These are phyloP conservation scores for Octomys mimax DNA, from an alignment of 2,797 vertebrate genomes.

Conservation along the genomic window DNA sequence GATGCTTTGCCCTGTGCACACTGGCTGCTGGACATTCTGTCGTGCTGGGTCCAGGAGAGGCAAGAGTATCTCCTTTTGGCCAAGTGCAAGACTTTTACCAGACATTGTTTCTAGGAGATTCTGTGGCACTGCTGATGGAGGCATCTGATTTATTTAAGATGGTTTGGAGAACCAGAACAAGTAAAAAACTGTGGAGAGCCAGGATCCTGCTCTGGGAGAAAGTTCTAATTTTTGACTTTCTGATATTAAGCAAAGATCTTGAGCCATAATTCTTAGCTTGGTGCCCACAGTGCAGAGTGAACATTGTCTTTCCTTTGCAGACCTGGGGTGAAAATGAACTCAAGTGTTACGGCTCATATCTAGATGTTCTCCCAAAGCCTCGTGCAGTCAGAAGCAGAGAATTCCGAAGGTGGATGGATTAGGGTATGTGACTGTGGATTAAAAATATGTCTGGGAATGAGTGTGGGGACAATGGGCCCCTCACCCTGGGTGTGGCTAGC, in stretches of 20 bases:
- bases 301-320: not conserved
- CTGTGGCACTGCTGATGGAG: not conserved
- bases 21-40: not conserved
- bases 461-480: not conserved
- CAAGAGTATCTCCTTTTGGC: not conserved
- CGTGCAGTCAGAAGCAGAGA: not conserved
- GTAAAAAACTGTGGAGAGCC: not conserved
- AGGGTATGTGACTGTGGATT: not conserved
- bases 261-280: not conserved
- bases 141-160: not conserved
- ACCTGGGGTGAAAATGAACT: not conserved
- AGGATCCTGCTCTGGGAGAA: not conserved
- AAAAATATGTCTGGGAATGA: not conserved
- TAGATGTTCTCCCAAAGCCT: not conserved
- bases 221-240: conserved; percentile 37
- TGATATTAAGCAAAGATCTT: not conserved
- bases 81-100: not conserved
- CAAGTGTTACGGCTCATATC: not conserved
- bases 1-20: not conserved
- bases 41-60: not conserved
- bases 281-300: not conserved
- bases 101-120: conserved; percentile 34
- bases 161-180: not conserved
- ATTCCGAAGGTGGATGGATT: not conserved
- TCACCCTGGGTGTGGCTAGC: not conserved